phyloP scores from a whole-genome alignment of 1,140 invertebrate genomes.

The Piezodorus guildinii region DNA sequence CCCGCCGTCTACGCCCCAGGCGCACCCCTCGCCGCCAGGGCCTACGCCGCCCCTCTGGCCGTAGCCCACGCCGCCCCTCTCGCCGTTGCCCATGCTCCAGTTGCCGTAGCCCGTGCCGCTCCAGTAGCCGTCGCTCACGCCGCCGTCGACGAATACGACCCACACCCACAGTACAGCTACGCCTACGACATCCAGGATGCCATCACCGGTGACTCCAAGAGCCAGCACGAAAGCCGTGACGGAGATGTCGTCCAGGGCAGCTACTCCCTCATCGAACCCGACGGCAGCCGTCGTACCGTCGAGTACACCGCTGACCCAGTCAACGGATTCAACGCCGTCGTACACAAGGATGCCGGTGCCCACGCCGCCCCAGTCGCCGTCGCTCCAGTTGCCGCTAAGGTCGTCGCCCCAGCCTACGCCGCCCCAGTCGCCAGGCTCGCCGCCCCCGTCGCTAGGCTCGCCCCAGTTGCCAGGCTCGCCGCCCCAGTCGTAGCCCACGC shows the following conservation, averaged over 20 bases:
- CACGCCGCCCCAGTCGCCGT: neutral
- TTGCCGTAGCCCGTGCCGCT: neutral
- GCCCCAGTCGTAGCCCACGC: conserved; percentile 8
- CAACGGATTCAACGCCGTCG: conserved; percentile 19
- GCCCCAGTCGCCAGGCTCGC: neutral
- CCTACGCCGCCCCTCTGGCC: conserved; percentile 22
- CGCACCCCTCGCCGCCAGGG: conserved; percentile 23
- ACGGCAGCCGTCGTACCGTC: conserved; percentile 25
- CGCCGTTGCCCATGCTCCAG: neutral
- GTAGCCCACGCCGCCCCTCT: too few species aligned
- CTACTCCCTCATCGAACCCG: conserved; percentile 27
- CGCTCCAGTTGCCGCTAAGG: conserved; percentile 7
- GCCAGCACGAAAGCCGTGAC: conserved; percentile 7
- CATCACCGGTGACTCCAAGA: conserved; percentile 13
- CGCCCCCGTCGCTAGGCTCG: neutral
- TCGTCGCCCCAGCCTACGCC: conserved; percentile 2
- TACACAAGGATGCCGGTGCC: conserved; percentile 1
- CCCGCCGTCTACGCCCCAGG: conserved; percentile 27
- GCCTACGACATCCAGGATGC: conserved; percentile 28
- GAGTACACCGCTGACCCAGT: conserved; percentile 22
- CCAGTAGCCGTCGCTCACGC: neutral
- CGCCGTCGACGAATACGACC: conserved; percentile 9
- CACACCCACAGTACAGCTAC: conserved; percentile 34
- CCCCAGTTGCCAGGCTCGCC: neutral
- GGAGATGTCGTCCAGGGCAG: conserved; percentile 26